Conservation (phyloP, 2,797 vertebrate species). For the Poecilia picta region DNA sequence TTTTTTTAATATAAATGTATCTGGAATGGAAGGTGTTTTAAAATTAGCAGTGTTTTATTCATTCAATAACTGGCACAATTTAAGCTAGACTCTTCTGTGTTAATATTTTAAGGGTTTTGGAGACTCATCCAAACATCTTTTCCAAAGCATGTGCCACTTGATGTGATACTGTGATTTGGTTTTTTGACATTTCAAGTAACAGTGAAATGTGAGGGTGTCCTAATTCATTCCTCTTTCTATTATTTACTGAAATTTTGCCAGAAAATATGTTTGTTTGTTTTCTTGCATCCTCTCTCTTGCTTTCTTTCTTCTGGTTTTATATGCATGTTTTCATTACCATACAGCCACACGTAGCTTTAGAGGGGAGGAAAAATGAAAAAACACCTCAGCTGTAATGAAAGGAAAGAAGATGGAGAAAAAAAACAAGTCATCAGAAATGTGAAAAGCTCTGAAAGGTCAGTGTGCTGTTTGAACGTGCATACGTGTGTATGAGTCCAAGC, state of each 20-base stretch:
- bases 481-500: slow-evolving; percentile 20
- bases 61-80: background rate
- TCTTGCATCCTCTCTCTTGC: background rate
- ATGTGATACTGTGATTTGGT: no score
- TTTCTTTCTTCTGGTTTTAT: background rate
- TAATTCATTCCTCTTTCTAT: no score
- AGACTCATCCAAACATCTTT: no score
- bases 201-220: no score
- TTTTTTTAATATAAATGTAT: background rate
- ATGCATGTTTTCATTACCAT: slow-evolving; percentile 12
- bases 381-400: slow-evolving; percentile 44
- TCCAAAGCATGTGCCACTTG: no score
- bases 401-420: slow-evolving; percentile 12
- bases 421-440: slow-evolving; percentile 41
- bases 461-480: slow-evolving; percentile 19
- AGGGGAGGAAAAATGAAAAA: slow-evolving; percentile 19
- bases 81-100: no score
- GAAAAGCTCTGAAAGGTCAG: slow-evolving; percentile 66
- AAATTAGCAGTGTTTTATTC: background rate
- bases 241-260: background rate
- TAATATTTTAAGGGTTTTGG: no score
- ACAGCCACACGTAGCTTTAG: slow-evolving; percentile 30
- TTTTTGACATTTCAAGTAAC: no score
- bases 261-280: slow-evolving; percentile 8
- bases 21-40: background rate